A percentile compares a stretch with the other conserved stretches of the same genome.
Evolutionary conservation across 1,140 invertebrate genomes (phyloP).

Genomic region (Caenorhabditis latens): DNA sequence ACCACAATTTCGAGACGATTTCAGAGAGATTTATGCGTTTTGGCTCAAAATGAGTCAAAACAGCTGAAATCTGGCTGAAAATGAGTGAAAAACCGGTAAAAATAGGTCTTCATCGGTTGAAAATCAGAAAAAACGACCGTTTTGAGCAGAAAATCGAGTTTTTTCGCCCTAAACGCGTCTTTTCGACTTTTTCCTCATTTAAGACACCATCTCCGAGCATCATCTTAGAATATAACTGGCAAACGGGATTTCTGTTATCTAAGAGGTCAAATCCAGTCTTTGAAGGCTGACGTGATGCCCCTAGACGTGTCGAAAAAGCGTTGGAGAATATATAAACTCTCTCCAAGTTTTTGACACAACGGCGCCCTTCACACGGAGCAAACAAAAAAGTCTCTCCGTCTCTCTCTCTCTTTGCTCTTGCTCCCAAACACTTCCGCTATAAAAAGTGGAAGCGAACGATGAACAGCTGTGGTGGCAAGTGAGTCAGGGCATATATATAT

Average conservation of each 20-base stretch:
- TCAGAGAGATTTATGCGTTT: too few species aligned
- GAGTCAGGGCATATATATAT: too few species aligned
- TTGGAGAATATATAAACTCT: background rate
- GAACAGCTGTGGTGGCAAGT: background rate
- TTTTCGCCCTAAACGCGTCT: too few species aligned
- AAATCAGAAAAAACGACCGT: too few species aligned
- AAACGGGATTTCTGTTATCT: background rate
- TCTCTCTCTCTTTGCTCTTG: constrained; percentile 11
- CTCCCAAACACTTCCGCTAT: constrained; percentile 16
- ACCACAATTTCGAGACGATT: too few species aligned
- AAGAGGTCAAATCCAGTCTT: background rate
- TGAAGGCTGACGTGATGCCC: background rate
- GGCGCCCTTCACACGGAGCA: background rate
- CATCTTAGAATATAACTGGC: background rate
- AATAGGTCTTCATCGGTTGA: too few species aligned
- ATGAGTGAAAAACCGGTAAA: too few species aligned
- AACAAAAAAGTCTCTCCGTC: constrained; percentile 11
- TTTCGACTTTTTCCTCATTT: too few species aligned
- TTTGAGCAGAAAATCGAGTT: too few species aligned
- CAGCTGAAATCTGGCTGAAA: too few species aligned
- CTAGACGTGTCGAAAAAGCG: background rate
- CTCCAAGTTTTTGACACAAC: constrained; percentile 40
- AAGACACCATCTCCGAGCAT: too few species aligned
- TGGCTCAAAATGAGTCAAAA: too few species aligned
- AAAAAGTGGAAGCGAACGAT: background rate